A percentile compares a stretch with the other conserved stretches of the same genome.
These are phyloP conservation scores for Muraenolepis orangiensis DNA, from an alignment of 2,797 vertebrate genomes.

Conservation along the genomic window DNA sequence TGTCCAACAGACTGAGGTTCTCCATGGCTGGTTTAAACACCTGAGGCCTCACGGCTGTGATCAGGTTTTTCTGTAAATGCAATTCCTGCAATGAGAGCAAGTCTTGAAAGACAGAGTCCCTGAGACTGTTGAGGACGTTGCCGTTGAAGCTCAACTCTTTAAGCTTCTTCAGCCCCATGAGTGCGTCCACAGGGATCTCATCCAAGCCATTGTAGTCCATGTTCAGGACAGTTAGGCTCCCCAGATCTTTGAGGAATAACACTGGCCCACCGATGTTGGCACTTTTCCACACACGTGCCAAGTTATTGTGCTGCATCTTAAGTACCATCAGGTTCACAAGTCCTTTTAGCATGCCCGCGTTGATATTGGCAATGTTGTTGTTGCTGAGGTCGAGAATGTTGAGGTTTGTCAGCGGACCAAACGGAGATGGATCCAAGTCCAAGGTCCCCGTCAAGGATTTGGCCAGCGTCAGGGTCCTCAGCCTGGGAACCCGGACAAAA, in stretches of 20 bases:
- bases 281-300: conserved; percentile 88
- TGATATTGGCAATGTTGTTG: conserved; percentile 92
- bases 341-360: conserved; percentile 71
- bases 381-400: conserved; percentile 87
- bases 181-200: conserved; percentile 81
- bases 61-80: conserved; percentile 84
- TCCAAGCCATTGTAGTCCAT: conserved; percentile 89
- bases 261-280: conserved; percentile 85
- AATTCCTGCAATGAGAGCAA: conserved; percentile 75
- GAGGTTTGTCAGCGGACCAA: conserved; percentile 77
- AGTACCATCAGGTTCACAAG: conserved; percentile 80
- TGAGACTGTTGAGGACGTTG: conserved; percentile 84
- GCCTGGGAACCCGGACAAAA: conserved; percentile 75
- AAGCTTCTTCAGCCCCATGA: conserved; percentile 76
- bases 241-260: conserved; percentile 77
- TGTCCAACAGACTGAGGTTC: conserved; percentile 76
- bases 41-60: conserved; percentile 81
- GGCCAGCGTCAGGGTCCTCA: conserved; percentile 79
- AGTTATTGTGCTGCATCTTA: conserved; percentile 92
- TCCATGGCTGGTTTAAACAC: conserved; percentile 77
- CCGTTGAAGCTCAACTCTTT: conserved; percentile 72
- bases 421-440: conserved; percentile 79
- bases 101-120: conserved; percentile 76
- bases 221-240: conserved; percentile 70
- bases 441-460: conserved; percentile 71